phyloP scores from a whole-genome alignment of 2,113 vertebrate species.

The Paracanthobrama guichenoti region DNA sequence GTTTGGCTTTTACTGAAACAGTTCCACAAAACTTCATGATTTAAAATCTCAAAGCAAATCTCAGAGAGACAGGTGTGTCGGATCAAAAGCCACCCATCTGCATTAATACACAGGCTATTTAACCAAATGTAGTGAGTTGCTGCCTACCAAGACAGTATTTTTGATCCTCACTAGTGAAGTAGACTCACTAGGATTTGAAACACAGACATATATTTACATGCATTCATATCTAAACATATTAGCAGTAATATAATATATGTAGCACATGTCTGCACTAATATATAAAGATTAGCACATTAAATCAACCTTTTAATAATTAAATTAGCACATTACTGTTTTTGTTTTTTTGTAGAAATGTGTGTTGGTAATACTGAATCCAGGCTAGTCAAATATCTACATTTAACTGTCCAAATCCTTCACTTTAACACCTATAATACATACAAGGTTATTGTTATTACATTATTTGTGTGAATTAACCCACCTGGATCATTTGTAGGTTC shows the following conservation, averaged over 20 bases:
- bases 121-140: background rate
- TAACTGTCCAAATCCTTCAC: background rate
- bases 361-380: background rate
- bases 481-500: constrained; percentile 68
- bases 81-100: background rate
- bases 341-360: background rate
- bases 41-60: background rate
- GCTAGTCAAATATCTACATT: background rate
- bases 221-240: background rate
- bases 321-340: background rate
- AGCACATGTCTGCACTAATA: background rate
- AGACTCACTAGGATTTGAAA: background rate
- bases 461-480: background rate
- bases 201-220: background rate
- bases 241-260: no score
- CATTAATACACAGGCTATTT: background rate
- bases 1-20: constrained; percentile 48
- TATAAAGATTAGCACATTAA: background rate
- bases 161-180: background rate
- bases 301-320: background rate
- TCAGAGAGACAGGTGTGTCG: background rate
- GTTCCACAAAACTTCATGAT: background rate
- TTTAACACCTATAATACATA: background rate
- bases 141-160: background rate
- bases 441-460: background rate